Evolutionary conservation across 2,888 invertebrate genomes (phyloP), one percentile per base, ranked within the genome.

Genomic region (Aquatica leii): DNA sequence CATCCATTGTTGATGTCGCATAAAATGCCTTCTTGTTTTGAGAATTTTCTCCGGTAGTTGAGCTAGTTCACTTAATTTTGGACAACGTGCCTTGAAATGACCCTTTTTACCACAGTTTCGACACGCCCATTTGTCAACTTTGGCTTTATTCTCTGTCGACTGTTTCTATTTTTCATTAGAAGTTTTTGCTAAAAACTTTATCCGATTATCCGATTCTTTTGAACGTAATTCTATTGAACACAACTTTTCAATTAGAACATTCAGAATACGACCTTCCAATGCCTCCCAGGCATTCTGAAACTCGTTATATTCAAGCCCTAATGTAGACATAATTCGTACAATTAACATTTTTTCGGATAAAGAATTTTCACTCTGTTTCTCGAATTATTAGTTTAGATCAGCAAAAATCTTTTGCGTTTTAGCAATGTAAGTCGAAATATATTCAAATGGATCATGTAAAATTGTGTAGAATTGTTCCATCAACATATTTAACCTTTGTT

Each of bases 11-110:
- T 24, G 24, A 12, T 37, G 11, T 37, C 11, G 37, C 37, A 37
- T 11, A 37, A 37, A 37, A 46, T 9, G 17, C 14, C 14, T 46
- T 46, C 12, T 18, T 14, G 11, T 46, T 46, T 15, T 46, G 15
- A 11, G 17, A 46, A 15, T 11, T 46, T 11, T 15, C 20, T 46
- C 15, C n/a, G n/a, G n/a, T n/a, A n/a, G n/a, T n/a, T n/a, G n/a
- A n/a, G n/a, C n/a, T n/a, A n/a, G n/a, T n/a, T n/a, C n/a, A n/a
- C n/a, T n/a, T n/a, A n/a, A n/a, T n/a, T n/a, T n/a, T n/a, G 15
- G 46, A 46, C 46, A 46, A 46, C 20, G 17, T 6, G 46, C n/a
- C 15, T 46, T 46, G 15, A 46, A 46, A 15, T 46, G 46, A 46
- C 15, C 15, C 46, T n/a, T 15, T n/a, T 14, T 18, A 18, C 46